A percentile compares a stretch with the other conserved stretches of the same genome.
Evolutionary conservation across 1,140 invertebrate genomes (phyloP).

Genomic region (Papilio glaucus): DNA sequence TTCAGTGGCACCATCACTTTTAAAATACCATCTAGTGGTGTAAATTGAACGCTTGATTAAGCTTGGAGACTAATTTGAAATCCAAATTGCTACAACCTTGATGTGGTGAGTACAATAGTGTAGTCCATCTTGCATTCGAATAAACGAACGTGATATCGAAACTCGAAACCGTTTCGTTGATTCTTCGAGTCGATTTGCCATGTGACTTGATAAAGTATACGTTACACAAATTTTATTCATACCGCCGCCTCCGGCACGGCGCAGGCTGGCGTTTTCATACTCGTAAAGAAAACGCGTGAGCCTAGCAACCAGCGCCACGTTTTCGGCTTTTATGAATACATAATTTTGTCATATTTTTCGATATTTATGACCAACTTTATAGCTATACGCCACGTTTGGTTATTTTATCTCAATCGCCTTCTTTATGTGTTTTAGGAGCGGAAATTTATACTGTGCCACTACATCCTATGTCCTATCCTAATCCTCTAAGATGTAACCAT

Average conservation of each 20-base stretch:
- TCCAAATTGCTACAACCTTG: too few species aligned
- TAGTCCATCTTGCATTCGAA: neutral
- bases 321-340: conserved; percentile 16
- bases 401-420: conserved; percentile 4
- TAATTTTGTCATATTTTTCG: conserved; percentile 23
- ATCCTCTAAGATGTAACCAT: too few species aligned
- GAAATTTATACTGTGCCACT: neutral
- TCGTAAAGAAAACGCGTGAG: conserved; percentile 22
- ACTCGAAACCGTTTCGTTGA: neutral
- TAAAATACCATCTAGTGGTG: too few species aligned
- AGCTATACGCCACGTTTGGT: neutral
- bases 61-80: too few species aligned
- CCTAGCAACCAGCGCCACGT: conserved; percentile 3
- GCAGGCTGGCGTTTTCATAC: conserved; percentile 11
- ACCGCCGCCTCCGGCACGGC: neutral
- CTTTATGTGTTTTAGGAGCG: neutral
- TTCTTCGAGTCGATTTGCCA: neutral
- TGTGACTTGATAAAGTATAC: neutral
- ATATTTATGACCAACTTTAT: conserved; percentile 18
- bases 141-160: neutral
- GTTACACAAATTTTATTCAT: conserved; percentile 24
- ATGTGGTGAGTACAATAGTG: too few species aligned
- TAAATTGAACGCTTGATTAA: too few species aligned
- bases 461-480: too few species aligned
- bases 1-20: too few species aligned